A percentile compares a stretch with the other conserved stretches of the same genome.
phyloP scores from a whole-genome alignment of 1,140 invertebrate species.

The Wiebesia pumilae region DNA sequence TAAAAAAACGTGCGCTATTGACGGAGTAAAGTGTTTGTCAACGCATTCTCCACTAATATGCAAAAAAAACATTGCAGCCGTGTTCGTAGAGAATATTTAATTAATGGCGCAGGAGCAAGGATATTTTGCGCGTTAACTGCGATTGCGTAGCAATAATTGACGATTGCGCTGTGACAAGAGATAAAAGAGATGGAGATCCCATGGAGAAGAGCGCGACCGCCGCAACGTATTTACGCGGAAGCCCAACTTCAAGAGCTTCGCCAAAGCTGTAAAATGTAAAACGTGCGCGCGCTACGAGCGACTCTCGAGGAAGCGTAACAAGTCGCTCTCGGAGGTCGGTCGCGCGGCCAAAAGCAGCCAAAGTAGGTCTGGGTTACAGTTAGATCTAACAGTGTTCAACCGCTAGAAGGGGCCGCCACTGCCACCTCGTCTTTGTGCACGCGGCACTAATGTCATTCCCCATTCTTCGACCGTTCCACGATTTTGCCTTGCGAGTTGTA shows the following conservation, averaged over 20 bases:
- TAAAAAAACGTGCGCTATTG: neutral
- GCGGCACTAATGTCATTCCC: slow-evolving; percentile 20
- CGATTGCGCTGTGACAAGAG: too few species aligned
- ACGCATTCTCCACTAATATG: too few species aligned
- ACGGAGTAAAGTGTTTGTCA: neutral
- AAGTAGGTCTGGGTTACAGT: slow-evolving; percentile 74
- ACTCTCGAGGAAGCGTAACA: neutral
- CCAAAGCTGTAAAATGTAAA: neutral
- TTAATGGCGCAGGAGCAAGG: neutral
- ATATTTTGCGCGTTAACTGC: neutral
- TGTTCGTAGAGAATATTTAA: too few species aligned
- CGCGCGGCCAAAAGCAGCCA: slow-evolving; percentile 52
- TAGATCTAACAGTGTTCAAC: slow-evolving; percentile 68
- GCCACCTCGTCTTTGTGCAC: neutral
- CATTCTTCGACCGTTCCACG: neutral
- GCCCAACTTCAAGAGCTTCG: neutral
- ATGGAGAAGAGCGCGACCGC: too few species aligned
- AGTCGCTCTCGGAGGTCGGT: neutral
- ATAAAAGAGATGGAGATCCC: too few species aligned
- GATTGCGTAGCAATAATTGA: too few species aligned
- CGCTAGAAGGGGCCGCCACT: slow-evolving; percentile 34
- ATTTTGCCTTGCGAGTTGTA: neutral
- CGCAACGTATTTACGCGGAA: too few species aligned
- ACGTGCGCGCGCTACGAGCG: neutral
- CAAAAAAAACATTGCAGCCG: too few species aligned